Conservation (phyloP, 2,113 vertebrate genomes). For the Atractosteus spatula region DNA sequence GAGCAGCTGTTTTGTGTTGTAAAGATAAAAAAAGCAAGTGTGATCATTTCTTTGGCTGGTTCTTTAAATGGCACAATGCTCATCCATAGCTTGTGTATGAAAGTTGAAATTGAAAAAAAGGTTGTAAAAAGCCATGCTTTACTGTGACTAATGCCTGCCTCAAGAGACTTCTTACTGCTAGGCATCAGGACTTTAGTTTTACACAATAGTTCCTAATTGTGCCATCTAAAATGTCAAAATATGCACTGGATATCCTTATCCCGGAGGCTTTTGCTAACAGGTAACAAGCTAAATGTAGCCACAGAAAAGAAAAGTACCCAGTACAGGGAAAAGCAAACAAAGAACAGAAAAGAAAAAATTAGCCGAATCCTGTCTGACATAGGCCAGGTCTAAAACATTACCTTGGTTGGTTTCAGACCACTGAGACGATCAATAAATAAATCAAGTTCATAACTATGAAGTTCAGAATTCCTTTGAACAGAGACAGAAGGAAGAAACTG, state of each 20-base stretch:
- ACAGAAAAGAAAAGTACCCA: neutral
- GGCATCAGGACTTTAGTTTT: no score
- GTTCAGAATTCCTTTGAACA: neutral
- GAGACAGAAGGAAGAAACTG: neutral
- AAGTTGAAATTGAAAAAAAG: neutral
- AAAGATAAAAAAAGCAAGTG: no score
- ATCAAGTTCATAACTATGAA: slow-evolving; percentile 19
- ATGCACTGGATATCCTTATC: neutral
- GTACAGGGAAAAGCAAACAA: neutral
- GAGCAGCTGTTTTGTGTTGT: no score
- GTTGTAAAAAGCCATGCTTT: neutral
- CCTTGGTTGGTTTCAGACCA: neutral
- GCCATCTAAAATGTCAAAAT: neutral
- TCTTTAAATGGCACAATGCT: no score
- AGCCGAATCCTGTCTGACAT: neutral
- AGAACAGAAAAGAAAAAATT: neutral
- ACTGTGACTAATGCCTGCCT: slow-evolving; percentile 5
- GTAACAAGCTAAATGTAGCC: neutral
- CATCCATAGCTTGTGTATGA: no score
- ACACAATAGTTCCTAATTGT: no score
- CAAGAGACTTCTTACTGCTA: no score
- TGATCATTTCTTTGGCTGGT: no score
- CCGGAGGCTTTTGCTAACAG: neutral
- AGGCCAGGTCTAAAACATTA: neutral
- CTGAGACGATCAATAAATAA: slow-evolving; percentile 20